These are phyloP conservation scores for Lasius fuliginosus DNA, from an alignment of 2,888 invertebrate genomes.

Conservation along the genomic window DNA sequence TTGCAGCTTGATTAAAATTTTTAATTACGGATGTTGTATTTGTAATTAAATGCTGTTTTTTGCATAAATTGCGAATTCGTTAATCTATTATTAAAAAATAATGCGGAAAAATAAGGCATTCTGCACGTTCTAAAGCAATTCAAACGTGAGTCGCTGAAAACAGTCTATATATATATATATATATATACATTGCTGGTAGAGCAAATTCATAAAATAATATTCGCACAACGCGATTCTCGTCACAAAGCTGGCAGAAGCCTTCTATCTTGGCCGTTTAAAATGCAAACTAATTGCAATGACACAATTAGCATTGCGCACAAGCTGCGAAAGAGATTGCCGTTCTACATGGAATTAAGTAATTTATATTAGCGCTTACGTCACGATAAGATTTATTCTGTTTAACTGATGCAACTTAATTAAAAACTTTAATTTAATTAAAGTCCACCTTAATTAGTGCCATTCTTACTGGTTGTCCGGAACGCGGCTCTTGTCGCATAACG, in stretches of 20 bases:
- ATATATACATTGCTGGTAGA: not conserved
- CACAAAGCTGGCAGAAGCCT: not conserved
- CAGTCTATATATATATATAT: not conserved
- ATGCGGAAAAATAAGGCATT: not conserved
- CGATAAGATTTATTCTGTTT: conserved; percentile 51
- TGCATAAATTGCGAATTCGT: not conserved
- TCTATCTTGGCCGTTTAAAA: conserved; percentile 33
- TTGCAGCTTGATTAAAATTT: not conserved
- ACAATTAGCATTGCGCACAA: conserved; percentile 44
- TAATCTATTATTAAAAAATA: not conserved
- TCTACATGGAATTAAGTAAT: conserved; percentile 41
- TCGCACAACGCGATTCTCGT: not conserved
- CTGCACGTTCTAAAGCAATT: not conserved
- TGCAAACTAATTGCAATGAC: conserved; percentile 47
- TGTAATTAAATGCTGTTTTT: not conserved
- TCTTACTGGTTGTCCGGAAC: conserved; percentile 27
- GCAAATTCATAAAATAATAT: conserved; percentile 18
- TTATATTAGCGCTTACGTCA: conserved; percentile 42
- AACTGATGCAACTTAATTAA: conserved; percentile 49
- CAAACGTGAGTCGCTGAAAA: not conserved
- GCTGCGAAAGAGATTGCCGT: conserved; percentile 36
- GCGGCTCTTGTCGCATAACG: conserved; percentile 37
- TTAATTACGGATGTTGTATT: not conserved
- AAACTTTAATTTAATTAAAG: conserved; percentile 51
- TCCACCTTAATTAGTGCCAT: conserved; percentile 50